Conservation (phyloP, 2,888 invertebrate genomes). For the Eucera pruinosa region DNA sequence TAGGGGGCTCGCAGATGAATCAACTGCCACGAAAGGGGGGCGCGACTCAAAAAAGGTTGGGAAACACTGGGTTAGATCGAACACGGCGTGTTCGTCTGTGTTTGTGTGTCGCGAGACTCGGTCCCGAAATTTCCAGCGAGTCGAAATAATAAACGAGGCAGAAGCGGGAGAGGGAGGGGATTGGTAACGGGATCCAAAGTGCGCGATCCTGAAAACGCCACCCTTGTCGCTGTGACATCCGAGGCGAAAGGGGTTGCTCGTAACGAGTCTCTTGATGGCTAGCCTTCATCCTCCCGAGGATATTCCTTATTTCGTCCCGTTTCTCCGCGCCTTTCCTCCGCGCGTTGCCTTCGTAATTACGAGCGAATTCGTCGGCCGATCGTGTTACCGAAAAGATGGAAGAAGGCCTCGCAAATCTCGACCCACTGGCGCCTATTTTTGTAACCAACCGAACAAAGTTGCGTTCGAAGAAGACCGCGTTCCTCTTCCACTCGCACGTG, state of each 20-base stretch:
- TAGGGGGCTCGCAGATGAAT: no score
- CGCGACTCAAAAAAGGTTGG: no score
- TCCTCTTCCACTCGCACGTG: not conserved
- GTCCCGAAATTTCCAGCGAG: constrained; percentile 51
- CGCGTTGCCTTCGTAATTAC: constrained; percentile 64
- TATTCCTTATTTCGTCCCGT: constrained; percentile 53
- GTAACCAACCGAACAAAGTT: no score
- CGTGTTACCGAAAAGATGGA: constrained; percentile 59
- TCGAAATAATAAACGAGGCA: constrained; percentile 71
- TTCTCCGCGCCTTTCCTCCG: not conserved
- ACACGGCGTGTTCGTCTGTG: no score
- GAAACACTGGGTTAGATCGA: no score
- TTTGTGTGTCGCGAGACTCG: not conserved
- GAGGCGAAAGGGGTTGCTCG: constrained; percentile 74
- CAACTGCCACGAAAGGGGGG: no score
- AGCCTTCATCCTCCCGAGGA: constrained; percentile 53
- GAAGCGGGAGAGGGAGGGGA: constrained; percentile 3
- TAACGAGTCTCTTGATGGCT: constrained; percentile 65
- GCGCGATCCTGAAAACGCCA: constrained; percentile 59
- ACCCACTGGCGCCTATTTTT: not conserved
- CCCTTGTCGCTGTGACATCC: constrained; percentile 72
- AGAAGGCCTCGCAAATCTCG: not conserved
- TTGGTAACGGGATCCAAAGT: constrained; percentile 70
- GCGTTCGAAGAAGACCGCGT: no score
- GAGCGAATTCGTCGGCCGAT: constrained; percentile 42